Conservation (phyloP, 2,888 invertebrate species). For the Lagria hirta region DNA sequence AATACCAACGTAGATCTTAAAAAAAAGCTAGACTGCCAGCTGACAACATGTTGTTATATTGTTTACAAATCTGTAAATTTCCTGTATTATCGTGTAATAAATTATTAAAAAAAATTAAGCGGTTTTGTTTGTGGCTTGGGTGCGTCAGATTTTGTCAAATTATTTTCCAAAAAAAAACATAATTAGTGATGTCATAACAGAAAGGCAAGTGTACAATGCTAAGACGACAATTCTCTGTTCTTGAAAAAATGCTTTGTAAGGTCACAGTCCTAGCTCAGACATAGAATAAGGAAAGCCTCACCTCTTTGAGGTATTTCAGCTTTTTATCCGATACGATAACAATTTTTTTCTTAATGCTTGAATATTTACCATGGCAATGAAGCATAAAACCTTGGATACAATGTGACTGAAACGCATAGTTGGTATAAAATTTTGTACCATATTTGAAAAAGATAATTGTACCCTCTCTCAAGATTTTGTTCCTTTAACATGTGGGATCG, state of each 20-base stretch:
- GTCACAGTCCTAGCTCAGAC: constrained; percentile 43
- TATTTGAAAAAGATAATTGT: constrained; percentile 28
- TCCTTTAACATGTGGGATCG: constrained; percentile 51
- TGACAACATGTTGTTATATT: constrained; percentile 39
- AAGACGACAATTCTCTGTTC: constrained; percentile 26
- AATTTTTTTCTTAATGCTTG: constrained; percentile 40
- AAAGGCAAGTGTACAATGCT: constrained; percentile 25
- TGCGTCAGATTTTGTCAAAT: no score
- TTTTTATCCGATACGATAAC: constrained; percentile 43
- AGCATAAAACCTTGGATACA: constrained; percentile 49
- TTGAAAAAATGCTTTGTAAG: constrained; percentile 45
- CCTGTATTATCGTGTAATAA: constrained; percentile 32
- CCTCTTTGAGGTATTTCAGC: constrained; percentile 51
- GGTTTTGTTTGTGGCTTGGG: no score
- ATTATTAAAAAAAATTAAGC: constrained; percentile 20
- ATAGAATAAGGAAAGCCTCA: constrained; percentile 52
- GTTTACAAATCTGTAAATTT: constrained; percentile 31
- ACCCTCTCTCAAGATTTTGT: constrained; percentile 41
- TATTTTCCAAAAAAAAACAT: constrained; percentile 9
- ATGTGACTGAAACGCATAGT: constrained; percentile 48
- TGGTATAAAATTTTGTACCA: constrained; percentile 35
- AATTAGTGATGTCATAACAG: constrained; percentile 12
- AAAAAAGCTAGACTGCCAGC: constrained; percentile 32
- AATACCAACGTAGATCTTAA: neutral
- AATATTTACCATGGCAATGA: constrained; percentile 54